Percentiles rank a stretch among this genome's conserved stretches.
Evolutionary conservation across 2,797 vertebrate species (phyloP).

Genomic region (Sarcophilus harrisii): DNA sequence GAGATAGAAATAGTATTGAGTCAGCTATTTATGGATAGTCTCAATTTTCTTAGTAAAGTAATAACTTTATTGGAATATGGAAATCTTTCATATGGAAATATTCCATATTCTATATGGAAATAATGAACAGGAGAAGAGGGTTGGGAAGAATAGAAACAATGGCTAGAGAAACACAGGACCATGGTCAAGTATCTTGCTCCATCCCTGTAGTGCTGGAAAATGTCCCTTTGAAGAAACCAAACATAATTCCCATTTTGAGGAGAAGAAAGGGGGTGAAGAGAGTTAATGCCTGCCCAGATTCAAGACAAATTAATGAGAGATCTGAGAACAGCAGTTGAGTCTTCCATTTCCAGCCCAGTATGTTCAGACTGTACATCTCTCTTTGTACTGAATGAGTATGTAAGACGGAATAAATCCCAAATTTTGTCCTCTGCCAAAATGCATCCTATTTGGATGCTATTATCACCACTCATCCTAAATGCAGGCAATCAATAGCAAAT

Average conservation of each 20-base stretch:
- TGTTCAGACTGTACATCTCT: not conserved
- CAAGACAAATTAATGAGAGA: not conserved
- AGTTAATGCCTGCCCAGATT: not conserved
- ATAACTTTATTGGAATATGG: no score
- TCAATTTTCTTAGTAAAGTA: not conserved
- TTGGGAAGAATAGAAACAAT: not conserved
- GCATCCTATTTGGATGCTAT: slow-evolving; percentile 10
- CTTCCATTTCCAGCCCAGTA: not conserved
- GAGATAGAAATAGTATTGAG: not conserved
- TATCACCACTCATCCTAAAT: slow-evolving; percentile 2
- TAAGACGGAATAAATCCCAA: not conserved
- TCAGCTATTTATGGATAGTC: not conserved
- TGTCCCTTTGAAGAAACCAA: not conserved
- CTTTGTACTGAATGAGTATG: not conserved
- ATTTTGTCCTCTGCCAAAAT: not conserved
- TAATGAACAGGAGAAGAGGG: not conserved
- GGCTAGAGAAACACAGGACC: not conserved
- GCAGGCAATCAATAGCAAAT: not conserved
- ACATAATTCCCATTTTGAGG: not conserved
- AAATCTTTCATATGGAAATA: no score
- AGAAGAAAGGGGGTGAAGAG: not conserved
- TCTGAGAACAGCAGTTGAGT: not conserved
- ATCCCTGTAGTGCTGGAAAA: not conserved
- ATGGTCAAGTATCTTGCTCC: not conserved
- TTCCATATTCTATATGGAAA: not conserved